A percentile compares a stretch with the other conserved stretches of the same genome.
Evolutionary conservation across 2,888 invertebrate genomes (phyloP).

Genomic region (Sericinus montela): DNA sequence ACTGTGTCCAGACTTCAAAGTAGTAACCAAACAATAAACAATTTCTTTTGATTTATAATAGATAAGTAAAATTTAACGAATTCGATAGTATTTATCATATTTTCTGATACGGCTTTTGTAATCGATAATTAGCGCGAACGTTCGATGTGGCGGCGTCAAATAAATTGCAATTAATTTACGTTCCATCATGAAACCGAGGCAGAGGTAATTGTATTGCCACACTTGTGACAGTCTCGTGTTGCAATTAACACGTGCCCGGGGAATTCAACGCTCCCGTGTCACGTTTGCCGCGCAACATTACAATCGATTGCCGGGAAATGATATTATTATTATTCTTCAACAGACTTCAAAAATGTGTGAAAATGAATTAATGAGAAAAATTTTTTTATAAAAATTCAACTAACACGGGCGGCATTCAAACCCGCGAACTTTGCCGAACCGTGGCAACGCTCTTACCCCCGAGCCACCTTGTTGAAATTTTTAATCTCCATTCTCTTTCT

Average conservation of each 20-base stretch:
- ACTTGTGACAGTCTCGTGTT: neutral
- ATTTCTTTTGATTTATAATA: too few relatives aligned
- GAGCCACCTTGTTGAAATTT: too few relatives aligned
- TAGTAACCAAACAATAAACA: too few relatives aligned
- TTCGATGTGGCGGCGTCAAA: neutral
- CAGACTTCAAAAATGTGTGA: too few relatives aligned
- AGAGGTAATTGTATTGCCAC: conserved; percentile 4
- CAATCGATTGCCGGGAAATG: too few relatives aligned
- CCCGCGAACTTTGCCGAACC: too few relatives aligned
- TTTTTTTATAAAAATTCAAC: too few relatives aligned
- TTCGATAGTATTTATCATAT: neutral
- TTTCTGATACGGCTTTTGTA: neutral
- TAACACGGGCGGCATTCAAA: too few relatives aligned
- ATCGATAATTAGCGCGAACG: neutral
- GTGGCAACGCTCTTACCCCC: too few relatives aligned
- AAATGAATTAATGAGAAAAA: too few relatives aligned
- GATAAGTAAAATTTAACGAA: neutral
- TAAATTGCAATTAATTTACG: neutral
- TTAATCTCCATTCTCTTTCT: too few relatives aligned
- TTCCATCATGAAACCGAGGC: neutral
- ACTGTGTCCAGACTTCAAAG: neutral
- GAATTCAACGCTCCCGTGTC: neutral
- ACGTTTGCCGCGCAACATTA: neutral
- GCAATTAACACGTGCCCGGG: neutral
- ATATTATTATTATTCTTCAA: too few relatives aligned